Percentiles rank a stretch among this genome's conserved stretches.
These are phyloP conservation scores for Artibeus jamaicensis DNA, from an alignment of 2,797 vertebrate species.

Conservation along the genomic window DNA sequence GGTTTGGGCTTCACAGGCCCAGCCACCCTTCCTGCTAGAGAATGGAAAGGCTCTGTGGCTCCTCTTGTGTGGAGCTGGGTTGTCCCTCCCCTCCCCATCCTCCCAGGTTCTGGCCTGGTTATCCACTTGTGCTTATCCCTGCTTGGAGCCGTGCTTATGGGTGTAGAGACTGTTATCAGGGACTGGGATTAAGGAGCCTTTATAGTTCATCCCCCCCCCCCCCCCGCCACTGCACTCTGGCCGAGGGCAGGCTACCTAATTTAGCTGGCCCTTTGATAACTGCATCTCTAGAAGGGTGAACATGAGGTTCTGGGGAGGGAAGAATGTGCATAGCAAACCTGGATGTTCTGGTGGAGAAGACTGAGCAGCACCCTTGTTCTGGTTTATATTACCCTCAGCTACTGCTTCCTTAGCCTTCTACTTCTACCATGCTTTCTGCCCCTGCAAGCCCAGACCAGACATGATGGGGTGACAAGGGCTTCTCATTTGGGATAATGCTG, in stretches of 20 bases:
- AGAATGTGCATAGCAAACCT: neutral
- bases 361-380: neutral
- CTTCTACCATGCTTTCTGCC: neutral
- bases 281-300: neutral
- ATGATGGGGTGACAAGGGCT: neutral
- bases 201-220: neutral
- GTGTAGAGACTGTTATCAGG: neutral
- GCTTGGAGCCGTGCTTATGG: neutral
- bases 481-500: neutral
- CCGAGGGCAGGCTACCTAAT: neutral
- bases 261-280: conserved; percentile 18
- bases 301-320: neutral
- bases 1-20: neutral
- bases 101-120: neutral
- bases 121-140: neutral
- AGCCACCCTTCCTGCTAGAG: neutral
- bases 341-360: neutral
- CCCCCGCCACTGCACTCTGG: neutral
- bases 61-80: too few species aligned
- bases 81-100: neutral
- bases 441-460: neutral
- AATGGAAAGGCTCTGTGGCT: neutral
- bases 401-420: neutral
- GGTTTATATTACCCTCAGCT: neutral
- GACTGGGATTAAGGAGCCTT: conserved; percentile 25